Conservation (phyloP, 2,888 invertebrate species). For the Oscheius sp. region DNA sequence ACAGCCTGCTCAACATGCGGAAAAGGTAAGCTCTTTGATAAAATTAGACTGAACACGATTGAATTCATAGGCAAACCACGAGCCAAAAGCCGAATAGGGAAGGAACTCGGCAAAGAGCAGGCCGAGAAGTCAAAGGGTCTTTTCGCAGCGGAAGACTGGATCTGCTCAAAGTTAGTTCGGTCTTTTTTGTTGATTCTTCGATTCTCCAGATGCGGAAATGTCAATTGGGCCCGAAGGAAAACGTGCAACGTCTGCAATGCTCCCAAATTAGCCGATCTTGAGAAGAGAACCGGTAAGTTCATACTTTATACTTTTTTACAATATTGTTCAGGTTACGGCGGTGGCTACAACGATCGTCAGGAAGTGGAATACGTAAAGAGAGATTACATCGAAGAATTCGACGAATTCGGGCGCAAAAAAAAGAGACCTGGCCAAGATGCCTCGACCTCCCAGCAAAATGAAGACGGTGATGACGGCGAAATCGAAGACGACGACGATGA, state of each 20-base stretch:
- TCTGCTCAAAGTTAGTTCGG: conserved; percentile 85
- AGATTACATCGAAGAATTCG: conserved; percentile 84
- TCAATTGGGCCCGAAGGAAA: conserved; percentile 95
- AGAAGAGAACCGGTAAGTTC: conserved; percentile 55
- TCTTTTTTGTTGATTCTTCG: too few species aligned
- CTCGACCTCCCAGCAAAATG: background rate
- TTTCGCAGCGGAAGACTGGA: conserved; percentile 98
- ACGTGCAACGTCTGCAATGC: conserved; percentile 99
- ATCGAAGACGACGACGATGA: conserved; percentile 44
- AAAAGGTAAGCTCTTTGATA: conserved; percentile 70
- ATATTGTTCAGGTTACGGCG: conserved; percentile 75
- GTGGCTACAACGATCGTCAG: conserved; percentile 77
- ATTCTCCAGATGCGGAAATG: conserved; percentile 87
- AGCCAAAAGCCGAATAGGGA: conserved; percentile 76
- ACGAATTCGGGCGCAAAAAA: conserved; percentile 79
- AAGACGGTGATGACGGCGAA: conserved; percentile 31
- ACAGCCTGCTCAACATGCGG: conserved; percentile 73
- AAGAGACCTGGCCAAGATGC: conserved; percentile 39
- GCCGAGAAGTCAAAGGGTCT: conserved; percentile 91
- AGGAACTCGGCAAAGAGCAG: conserved; percentile 96
- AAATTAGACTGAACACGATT: background rate
- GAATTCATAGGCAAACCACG: conserved; percentile 73
- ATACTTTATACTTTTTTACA: background rate
- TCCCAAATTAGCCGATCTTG: conserved; percentile 82
- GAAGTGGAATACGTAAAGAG: conserved; percentile 91